Base-by-base conservation (phyloP, 2,888 invertebrate genomes). In the Chloroclystis v-ata region DNA sequence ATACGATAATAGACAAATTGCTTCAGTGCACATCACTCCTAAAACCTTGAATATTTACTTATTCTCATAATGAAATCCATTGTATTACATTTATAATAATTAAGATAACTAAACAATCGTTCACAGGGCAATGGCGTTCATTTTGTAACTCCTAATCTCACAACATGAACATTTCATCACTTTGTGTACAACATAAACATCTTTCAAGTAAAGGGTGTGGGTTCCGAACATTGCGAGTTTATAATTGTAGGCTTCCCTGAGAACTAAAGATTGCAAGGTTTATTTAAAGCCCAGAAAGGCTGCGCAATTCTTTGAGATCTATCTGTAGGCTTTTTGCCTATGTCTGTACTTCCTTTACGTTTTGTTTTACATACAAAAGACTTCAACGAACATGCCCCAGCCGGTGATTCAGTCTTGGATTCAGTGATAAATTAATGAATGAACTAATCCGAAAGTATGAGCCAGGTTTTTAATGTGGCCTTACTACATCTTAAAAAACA, bases 61-160 rank as follows among this genome's bases (percentile, higher is more conserved):
- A 49, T 56, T 59, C 56, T 51, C 59, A 60, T 56, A 52, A 44
- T 43, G 49, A 49, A 57, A 57, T 55, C 57, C 56, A 59, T 60
- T 57, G 57, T 62, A 54, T 52, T 50, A 52, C 46, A 44, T 49
- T 51, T 57, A 59, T 45, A 51, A 56, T 59, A 57, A 59, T 57
- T 53, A 52, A 56, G 42, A 48, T 47, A 57, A 56, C 44, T 47
- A 53, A 57, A 62, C 62, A 61, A 61, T 59, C 55, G 61, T 58
- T 62, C 62, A 49, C 61, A 60, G 52, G 47, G 57, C 52, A 52
- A 50, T 51, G 50, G 38, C 24, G 38, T 39, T 54, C 47, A 56
- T 54, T 51, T 63, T 59, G 60, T 48, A 56, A 60, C 44, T 49
- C 43, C 47, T 55, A 51, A 60, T 63, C 63, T 43, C 60, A 59